These are phyloP conservation scores for Ridgeia piscesae DNA, from an alignment of 1,140 invertebrate genomes.

Conservation along the genomic window DNA sequence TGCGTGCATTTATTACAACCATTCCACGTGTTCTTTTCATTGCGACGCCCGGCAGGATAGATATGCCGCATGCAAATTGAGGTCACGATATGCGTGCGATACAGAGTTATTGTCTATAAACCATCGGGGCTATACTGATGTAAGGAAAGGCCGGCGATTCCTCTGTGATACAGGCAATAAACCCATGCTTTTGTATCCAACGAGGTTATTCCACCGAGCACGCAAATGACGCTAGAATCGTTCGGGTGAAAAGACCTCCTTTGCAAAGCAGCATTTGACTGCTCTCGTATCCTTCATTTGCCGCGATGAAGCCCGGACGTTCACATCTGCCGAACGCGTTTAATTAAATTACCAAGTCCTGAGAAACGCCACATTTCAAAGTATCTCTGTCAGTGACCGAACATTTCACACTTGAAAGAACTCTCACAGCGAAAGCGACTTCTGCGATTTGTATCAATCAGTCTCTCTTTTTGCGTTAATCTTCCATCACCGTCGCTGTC, in stretches of 20 bases:
- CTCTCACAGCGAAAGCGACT: background rate
- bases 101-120: background rate
- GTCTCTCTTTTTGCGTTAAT: background rate
- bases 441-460: constrained; percentile 5
- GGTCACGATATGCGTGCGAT: background rate
- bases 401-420: background rate
- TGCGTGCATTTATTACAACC: too few relatives aligned
- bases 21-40: background rate
- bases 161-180: background rate
- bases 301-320: background rate
- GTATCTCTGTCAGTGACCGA: background rate
- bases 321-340: background rate
- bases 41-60: background rate
- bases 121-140: background rate
- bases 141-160: background rate
- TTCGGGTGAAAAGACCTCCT: background rate
- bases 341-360: background rate
- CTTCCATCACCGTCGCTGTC: background rate
- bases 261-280: background rate
- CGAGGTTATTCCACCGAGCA: background rate
- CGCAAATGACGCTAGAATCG: background rate
- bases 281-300: background rate
- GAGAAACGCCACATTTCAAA: background rate
- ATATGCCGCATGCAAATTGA: background rate
- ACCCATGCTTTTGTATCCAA: background rate